These are phyloP conservation scores for Aphelenchoides besseyi DNA, from an alignment of 1,140 invertebrate species.

Conservation along the genomic window DNA sequence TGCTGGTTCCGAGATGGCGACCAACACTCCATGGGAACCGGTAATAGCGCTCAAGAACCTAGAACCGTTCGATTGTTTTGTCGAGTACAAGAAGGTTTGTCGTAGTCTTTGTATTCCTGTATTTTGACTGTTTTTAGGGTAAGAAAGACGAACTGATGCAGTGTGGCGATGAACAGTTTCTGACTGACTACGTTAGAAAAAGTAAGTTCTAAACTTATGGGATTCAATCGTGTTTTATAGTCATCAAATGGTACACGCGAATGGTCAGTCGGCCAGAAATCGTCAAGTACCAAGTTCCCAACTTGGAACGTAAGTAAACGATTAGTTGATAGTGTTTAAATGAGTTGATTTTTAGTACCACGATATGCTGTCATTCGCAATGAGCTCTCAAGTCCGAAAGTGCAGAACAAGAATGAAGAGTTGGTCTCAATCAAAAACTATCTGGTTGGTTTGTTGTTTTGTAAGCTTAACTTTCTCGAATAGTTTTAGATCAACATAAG, in stretches of 20 bases:
- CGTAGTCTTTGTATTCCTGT: background rate
- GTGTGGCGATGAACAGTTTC: background rate
- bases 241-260: background rate
- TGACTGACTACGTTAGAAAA: background rate
- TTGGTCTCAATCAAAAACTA: background rate
- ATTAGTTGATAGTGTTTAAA: background rate
- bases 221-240: background rate
- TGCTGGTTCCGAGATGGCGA: background rate
- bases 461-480: background rate
- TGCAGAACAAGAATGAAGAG: constrained; percentile 1
- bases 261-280: constrained; percentile 1
- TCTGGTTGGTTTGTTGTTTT: background rate
- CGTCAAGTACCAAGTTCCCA: background rate
- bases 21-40: background rate
- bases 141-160: background rate
- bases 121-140: background rate
- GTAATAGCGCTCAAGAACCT: background rate
- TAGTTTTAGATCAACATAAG: background rate
- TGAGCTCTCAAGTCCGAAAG: background rate
- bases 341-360: constrained; percentile 4
- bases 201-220: background rate
- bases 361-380: background rate
- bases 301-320: constrained; percentile 1
- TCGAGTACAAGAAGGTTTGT: background rate
- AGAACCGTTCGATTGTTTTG: background rate